A percentile compares a stretch with the other conserved stretches of the same genome.
Conservation (phyloP, 2,797 vertebrate species). For the Caiman crocodilus region DNA sequence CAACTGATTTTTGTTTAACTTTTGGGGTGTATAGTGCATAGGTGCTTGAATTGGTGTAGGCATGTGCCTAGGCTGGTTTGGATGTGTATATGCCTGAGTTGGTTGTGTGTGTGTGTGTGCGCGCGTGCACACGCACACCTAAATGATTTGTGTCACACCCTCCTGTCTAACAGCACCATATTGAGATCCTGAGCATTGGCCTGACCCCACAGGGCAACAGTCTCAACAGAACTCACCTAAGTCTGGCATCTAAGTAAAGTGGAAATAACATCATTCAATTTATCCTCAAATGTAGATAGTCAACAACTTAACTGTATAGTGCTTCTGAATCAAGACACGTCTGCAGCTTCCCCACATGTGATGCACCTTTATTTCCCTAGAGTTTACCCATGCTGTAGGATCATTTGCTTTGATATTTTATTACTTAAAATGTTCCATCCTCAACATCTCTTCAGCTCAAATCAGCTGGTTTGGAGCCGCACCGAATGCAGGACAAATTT, state of each 20-base stretch:
- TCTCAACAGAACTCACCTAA: background rate
- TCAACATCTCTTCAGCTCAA: constrained; percentile 3
- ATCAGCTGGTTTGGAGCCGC: background rate
- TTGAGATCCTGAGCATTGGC: too few relatives aligned
- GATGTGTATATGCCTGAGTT: too few relatives aligned
- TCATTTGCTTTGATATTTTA: background rate
- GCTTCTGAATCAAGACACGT: background rate
- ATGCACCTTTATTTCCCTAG: background rate
- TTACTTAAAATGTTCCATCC: background rate
- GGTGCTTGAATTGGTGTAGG: too few relatives aligned
- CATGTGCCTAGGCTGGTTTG: too few relatives aligned
- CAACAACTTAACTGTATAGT: constrained; percentile 35
- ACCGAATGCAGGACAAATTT: background rate
- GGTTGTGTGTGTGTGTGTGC: too few relatives aligned
- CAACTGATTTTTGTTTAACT: too few relatives aligned
- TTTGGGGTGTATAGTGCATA: too few relatives aligned
- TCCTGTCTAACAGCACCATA: too few relatives aligned
- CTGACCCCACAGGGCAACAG: too few relatives aligned
- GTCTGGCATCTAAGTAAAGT: background rate
- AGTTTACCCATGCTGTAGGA: background rate
- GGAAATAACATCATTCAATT: background rate
- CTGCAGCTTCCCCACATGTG: background rate
- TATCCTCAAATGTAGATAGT: background rate
- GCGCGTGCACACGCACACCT: too few relatives aligned
- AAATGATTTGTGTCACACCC: too few relatives aligned